phyloP scores from a whole-genome alignment of 35 echinoderm and acorn worm genomes.

The Acanthaster planci region DNA sequence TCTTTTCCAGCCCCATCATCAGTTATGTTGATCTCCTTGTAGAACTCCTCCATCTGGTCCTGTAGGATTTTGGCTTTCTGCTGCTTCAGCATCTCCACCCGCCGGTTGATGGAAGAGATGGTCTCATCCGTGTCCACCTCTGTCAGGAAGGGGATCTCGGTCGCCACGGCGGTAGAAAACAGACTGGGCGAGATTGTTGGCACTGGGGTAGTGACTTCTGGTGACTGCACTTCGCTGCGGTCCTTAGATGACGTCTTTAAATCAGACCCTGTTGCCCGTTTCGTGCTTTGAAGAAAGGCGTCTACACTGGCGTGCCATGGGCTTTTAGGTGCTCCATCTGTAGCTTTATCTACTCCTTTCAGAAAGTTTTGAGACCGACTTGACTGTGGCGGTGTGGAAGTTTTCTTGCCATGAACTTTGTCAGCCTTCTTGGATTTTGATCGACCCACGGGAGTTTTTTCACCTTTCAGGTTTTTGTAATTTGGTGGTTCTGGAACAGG shows the following conservation, averaged over 20 bases:
- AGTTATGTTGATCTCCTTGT: background rate
- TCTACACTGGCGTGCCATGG: slow-evolving; percentile 1
- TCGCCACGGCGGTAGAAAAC: background rate
- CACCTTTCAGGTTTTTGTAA: background rate
- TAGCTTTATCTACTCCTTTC: too few species aligned
- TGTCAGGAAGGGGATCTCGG: slow-evolving; percentile 2
- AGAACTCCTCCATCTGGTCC: slow-evolving; percentile 18
- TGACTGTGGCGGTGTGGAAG: too few species aligned
- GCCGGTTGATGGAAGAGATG: slow-evolving; percentile 1
- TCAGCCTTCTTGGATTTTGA: background rate
- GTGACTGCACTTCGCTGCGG: background rate
- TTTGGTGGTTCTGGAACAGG: background rate
- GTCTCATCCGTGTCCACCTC: slow-evolving; percentile 1
- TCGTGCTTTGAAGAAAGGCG: background rate
- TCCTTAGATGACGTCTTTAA: background rate
- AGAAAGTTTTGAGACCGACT: too few species aligned
- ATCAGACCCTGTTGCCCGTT: background rate
- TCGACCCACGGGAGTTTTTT: background rate
- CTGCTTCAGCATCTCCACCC: background rate
- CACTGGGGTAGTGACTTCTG: background rate
- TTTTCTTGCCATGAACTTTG: background rate
- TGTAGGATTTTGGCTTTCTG: background rate
- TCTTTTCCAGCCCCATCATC: background rate
- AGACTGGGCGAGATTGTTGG: background rate
- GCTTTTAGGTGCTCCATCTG: too few species aligned